phyloP scores from a whole-genome alignment of 2,113 vertebrate genomes.

The Circaetus gallicus region DNA sequence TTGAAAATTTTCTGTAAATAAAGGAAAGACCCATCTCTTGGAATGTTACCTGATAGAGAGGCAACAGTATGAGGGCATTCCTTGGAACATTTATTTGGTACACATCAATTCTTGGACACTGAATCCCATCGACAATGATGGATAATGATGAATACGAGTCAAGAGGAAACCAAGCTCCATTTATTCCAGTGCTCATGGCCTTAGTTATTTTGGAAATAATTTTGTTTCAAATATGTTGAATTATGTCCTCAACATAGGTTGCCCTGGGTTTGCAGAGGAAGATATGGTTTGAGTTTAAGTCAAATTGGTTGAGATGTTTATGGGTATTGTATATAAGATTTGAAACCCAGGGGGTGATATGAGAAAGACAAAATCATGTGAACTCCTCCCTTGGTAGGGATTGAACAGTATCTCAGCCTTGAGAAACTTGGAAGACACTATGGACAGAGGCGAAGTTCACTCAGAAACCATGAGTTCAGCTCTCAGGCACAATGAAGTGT shows the following conservation, averaged over 20 bases:
- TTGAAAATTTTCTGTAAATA: not conserved
- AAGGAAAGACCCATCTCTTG: not conserved
- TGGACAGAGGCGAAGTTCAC: not conserved
- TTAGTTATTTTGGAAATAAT: not conserved
- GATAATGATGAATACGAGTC: not conserved
- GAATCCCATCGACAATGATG: not conserved
- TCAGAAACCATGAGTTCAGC: not conserved
- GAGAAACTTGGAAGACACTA: not conserved
- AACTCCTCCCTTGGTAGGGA: not conserved
- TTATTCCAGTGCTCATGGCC: not conserved
- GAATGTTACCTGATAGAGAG: not conserved
- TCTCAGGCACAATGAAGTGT: not conserved
- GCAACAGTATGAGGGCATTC: not conserved
- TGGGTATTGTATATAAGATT: not conserved
- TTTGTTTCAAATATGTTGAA: not conserved
- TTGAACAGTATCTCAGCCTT: not conserved
- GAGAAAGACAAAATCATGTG: not conserved
- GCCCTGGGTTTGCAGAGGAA: not conserved
- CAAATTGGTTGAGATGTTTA: not conserved
- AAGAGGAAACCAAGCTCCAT: not conserved
- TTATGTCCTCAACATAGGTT: not conserved
- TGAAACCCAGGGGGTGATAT: not conserved
- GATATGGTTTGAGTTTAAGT: not conserved
- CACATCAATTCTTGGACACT: no score
- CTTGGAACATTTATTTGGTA: not conserved